phyloP scores from a whole-genome alignment of 1,140 invertebrate species.

The Trissolcus basalis region DNA sequence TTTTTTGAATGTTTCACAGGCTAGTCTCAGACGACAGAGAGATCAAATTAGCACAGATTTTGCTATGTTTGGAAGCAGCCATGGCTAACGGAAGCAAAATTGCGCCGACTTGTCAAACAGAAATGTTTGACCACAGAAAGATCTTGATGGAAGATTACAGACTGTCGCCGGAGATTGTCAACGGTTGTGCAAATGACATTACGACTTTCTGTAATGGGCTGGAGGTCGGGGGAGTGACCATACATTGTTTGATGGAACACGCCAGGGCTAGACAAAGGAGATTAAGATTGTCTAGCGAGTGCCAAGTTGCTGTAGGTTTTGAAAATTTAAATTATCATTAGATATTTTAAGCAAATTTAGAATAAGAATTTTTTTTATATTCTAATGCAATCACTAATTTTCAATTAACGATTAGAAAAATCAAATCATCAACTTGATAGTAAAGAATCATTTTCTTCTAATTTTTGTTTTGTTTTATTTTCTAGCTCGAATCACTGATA shows the following conservation, averaged over 20 bases:
- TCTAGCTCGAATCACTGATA: conserved; percentile 85
- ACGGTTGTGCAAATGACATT: conserved; percentile 92
- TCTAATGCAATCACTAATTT: too few species aligned
- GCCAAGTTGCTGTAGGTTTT: conserved; percentile 81
- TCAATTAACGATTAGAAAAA: too few species aligned
- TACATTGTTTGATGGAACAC: conserved; percentile 97
- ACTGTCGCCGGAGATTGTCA: conserved; percentile 93
- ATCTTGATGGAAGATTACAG: conserved; percentile 95
- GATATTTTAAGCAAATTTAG: conserved; percentile 3
- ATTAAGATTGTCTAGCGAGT: conserved; percentile 80
- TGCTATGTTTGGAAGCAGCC: conserved; percentile 93
- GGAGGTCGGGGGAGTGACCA: conserved; percentile 89
- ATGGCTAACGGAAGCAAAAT: conserved; percentile 86
- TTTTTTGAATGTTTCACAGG: too few species aligned
- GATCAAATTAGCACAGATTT: conserved; percentile 90
- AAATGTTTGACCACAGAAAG: conserved; percentile 93
- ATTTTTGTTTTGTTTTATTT: conserved; percentile 27
- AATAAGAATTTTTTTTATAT: conserved; percentile 18
- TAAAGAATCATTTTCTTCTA: too few species aligned
- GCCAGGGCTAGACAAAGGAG: conserved; percentile 80
- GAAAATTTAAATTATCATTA: neutral
- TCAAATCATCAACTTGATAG: too few species aligned
- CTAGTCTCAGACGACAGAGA: conserved; percentile 84
- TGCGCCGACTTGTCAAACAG: conserved; percentile 85
- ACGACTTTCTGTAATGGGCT: conserved; percentile 82